phyloP scores from a whole-genome alignment of 1,140 invertebrate genomes.

The Megathymus violae region DNA sequence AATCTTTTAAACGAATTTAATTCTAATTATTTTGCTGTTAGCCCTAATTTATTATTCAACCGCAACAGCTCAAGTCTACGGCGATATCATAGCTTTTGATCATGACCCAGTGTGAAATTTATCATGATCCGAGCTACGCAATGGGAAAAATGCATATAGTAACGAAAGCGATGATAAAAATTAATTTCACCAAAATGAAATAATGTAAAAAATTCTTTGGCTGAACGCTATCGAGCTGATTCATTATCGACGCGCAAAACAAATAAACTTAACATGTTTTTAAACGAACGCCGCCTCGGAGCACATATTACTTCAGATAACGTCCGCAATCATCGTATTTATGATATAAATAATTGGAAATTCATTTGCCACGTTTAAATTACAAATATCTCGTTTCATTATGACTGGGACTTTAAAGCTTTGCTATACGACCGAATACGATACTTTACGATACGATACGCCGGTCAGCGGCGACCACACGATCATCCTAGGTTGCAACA shows the following conservation, averaged over 20 bases:
- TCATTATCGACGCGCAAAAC: constrained; percentile 23
- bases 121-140: too few species aligned
- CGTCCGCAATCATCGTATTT: constrained; percentile 23
- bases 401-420: not conserved
- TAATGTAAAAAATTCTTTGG: constrained; percentile 8
- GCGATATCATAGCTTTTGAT: too few species aligned
- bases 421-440: constrained; percentile 6
- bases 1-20: too few species aligned
- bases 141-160: too few species aligned
- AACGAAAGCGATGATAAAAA: too few species aligned
- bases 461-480: too few species aligned
- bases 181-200: too few species aligned
- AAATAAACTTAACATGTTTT: constrained; percentile 33
- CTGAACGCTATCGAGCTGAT: constrained; percentile 18
- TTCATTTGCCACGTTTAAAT: constrained; percentile 23
- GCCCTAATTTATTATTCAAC: too few species aligned
- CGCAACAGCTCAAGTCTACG: too few species aligned
- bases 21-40: too few species aligned
- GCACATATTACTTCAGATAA: constrained; percentile 30
- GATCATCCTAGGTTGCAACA: too few species aligned
- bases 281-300: constrained; percentile 16
- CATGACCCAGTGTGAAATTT: too few species aligned
- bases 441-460: not conserved
- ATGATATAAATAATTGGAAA: constrained; percentile 28
- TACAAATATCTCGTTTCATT: constrained; percentile 19